Evolutionary conservation across 2,888 invertebrate species (phyloP), one percentile per base, ranked within the genome.

Genomic region (Pharmacophagus antenor): DNA sequence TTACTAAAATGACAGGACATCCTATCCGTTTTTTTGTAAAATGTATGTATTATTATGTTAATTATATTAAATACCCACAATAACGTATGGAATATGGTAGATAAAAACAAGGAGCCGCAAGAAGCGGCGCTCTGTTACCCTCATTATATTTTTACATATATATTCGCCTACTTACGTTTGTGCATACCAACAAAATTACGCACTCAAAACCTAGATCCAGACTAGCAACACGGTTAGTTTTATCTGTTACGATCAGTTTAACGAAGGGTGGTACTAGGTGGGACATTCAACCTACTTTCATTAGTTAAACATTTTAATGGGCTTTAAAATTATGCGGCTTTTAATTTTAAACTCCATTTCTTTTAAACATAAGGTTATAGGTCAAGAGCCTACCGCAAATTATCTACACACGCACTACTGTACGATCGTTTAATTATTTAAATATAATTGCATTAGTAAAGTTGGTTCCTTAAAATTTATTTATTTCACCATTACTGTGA

Each of bases 181-280:
- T 72, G 74, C 74, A 76, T 73, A 77, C 73, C 80, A 74, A 79
- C 79, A 74, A 77, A 80, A 77, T 78, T 75, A 80, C 72, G 86
- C 73, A 67, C 86, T 82, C 77, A 67, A 87, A 85, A 88, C 86
- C 88, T 82, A 86, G 81, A 85, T 87, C 82, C 74, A 75, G 76
- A 70, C 67, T 63, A 69, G 73, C 79, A 77, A 84, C 85, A 85
- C 83, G 80, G 84, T 85, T 85, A 78, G 70, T 74, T 77, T 80
- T 84, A 85, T 86, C 84, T 81, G 72, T 73, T 70, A 71, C 76
- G 59, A 65, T 65, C 67, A 60, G 57, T 58, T 54, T 62, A 57
- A 52, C 50, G 56, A 63, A 60, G 62, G 62, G 63, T 60, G 41
- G 54, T 49, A 55, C 57, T 61, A 50, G 58, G 31, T 61, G 41